Evolutionary conservation across 2,888 invertebrate genomes (phyloP), one percentile per base, ranked within the genome.

Genomic region (Leistus spinibarbis): DNA sequence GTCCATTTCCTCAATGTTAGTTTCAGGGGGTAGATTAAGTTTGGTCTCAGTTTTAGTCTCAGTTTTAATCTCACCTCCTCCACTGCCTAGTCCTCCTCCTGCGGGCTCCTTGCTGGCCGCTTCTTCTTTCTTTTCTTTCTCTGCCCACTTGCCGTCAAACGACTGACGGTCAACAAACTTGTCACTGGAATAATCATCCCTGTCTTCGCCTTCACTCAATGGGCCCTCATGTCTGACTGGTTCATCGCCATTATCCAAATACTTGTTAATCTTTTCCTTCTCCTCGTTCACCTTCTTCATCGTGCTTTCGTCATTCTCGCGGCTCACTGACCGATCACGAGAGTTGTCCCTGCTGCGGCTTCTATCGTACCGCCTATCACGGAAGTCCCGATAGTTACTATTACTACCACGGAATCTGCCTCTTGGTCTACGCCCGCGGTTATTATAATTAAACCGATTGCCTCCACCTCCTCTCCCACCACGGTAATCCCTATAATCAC

Each of bases 111-210:
- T 80, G 9, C 79, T 81, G 63, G 78, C 82, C 4, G 88, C 88
- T 40, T 40, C 40, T 40, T 40, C 40, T 40, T 40, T 40, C 13
- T 40, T 40, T 76, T 88, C 88, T 40, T 89, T 89, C 74, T 90
- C 90, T 0, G 90, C 90, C 90, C 91, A 90, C 82, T 90, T 91
- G 3, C 91, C 90, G 79, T 90, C 91, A 80, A 90, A 91, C 78
- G 90, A 89, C 82, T 90, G 90, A 69, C 90, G 86, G 82, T 90
- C 89, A 76, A 89, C 89, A 82, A 87, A 89, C 79, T 82, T 83
- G 54, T 84, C 83, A 56, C 79, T 82, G 60, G 81, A 83, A 76
- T 87, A 87, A 80, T 89, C 90, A 79, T 88, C 88, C 57, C 89
- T 84, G 78, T 89, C 89, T 79, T 90, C 90, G 9, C 89, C 89